A percentile compares a stretch with the other conserved stretches of the same genome.
Evolutionary conservation across 2,888 invertebrate species (phyloP).

Genomic region (Tromatobia lineatoria): DNA sequence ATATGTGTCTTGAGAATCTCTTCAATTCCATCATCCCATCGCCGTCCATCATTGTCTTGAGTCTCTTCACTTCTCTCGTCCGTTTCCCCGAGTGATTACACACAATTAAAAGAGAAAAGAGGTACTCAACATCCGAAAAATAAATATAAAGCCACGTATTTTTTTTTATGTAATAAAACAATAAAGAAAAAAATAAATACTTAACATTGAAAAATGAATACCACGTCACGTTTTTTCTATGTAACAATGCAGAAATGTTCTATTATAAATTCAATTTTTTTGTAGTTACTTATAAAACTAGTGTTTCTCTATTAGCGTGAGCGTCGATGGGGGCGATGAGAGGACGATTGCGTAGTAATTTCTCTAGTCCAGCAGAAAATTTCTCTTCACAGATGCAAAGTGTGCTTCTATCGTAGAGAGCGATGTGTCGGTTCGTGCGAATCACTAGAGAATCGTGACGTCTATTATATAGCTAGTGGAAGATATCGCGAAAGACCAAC

Average conservation of each 20-base stretch:
- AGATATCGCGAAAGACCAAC: not conserved
- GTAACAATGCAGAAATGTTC: too few relatives aligned
- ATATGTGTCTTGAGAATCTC: not conserved
- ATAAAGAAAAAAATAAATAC: too few relatives aligned
- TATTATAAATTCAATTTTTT: too few relatives aligned
- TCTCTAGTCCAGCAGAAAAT: slow-evolving; percentile 41
- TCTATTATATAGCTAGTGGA: not conserved
- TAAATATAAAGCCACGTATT: too few relatives aligned
- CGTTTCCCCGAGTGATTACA: not conserved
- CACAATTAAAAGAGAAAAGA: too few relatives aligned
- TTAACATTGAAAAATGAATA: too few relatives aligned
- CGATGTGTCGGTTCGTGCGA: slow-evolving; percentile 16
- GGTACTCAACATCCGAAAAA: too few relatives aligned
- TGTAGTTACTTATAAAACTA: too few relatives aligned
- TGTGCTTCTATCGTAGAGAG: slow-evolving; percentile 17
- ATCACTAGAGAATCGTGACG: not conserved
- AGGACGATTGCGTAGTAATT: slow-evolving; percentile 30
- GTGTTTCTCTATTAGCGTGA: not conserved
- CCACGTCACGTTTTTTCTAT: not conserved
- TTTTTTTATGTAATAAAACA: too few relatives aligned
- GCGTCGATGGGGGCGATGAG: slow-evolving; percentile 19
- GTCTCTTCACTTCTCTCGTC: slow-evolving; percentile 41
- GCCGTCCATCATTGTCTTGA: too few relatives aligned
- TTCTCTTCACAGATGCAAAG: slow-evolving; percentile 44
- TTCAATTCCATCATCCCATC: slow-evolving; percentile 40